A percentile compares a stretch with the other conserved stretches of the same genome.
These are phyloP conservation scores for Brevimyrus niger DNA, from an alignment of 2,113 vertebrate species.

Conservation along the genomic window DNA sequence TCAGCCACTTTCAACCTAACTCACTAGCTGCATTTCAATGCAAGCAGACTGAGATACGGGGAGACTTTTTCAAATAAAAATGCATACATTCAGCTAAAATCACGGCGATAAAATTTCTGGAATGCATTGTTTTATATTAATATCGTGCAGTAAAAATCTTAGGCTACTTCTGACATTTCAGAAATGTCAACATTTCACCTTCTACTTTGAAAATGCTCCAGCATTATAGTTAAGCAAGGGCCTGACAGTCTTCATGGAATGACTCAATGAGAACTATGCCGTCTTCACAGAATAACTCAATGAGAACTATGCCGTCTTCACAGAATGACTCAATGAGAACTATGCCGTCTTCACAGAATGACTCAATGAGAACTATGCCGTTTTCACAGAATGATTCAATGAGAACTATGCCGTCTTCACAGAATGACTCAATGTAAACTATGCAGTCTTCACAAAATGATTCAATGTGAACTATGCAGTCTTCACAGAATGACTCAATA, in stretches of 20 bases:
- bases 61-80: conserved; percentile 75
- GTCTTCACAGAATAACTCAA: conserved; percentile 13
- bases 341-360: conserved; percentile 31
- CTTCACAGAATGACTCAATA: background rate
- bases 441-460: conserved; percentile 30
- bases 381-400: conserved; percentile 4
- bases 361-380: conserved; percentile 33
- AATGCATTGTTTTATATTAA: conserved; percentile 65
- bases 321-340: conserved; percentile 5
- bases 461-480: conserved; percentile 35
- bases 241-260: conserved; percentile 47
- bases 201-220: conserved; percentile 71
- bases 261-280: conserved; percentile 32
- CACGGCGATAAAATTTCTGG: conserved; percentile 68
- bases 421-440: background rate
- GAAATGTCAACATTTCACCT: conserved; percentile 83
- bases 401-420: conserved; percentile 28
- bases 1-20: conserved; percentile 59
- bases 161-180: conserved; percentile 85
- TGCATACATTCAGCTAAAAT: conserved; percentile 60
- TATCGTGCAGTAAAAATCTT: conserved; percentile 82
- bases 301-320: conserved; percentile 28
- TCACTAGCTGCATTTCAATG: conserved; percentile 64
- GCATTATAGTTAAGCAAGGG: conserved; percentile 81
- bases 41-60: conserved; percentile 74